These are phyloP conservation scores for Stichopus horrens DNA, from an alignment of 53 echinoderm and acorn worm genomes.

Conservation along the genomic window DNA sequence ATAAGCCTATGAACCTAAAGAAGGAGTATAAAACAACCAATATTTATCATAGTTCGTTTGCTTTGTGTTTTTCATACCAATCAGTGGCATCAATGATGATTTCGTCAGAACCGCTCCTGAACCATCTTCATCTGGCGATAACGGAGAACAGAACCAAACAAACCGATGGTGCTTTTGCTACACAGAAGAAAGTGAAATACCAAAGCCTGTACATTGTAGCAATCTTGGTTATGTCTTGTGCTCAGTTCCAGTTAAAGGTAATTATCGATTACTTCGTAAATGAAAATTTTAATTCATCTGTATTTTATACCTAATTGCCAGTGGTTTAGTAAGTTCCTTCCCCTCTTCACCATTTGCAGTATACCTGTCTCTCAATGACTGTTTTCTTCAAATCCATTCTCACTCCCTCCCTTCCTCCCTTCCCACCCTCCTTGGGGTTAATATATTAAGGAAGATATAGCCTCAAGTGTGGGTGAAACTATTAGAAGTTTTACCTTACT, in stretches of 20 bases:
- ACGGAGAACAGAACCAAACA: background rate
- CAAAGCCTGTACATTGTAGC: slow-evolving; percentile 12
- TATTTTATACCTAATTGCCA: no score
- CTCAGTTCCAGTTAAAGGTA: slow-evolving; percentile 24
- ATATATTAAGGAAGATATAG: no score
- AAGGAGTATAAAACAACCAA: no score
- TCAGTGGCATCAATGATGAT: slow-evolving; percentile 25
- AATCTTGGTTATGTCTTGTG: background rate
- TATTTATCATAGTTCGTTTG: background rate
- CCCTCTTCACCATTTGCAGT: no score
- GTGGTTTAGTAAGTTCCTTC: no score
- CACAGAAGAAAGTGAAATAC: background rate
- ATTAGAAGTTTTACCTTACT: no score
- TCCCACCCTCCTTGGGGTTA: no score
- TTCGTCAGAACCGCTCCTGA: slow-evolving; percentile 16
- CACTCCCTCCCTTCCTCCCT: no score
- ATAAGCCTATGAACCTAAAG: no score
- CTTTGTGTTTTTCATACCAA: background rate
- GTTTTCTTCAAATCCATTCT: no score
- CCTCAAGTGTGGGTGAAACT: no score
- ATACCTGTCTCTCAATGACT: no score
- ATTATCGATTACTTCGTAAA: background rate
- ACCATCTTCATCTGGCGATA: slow-evolving; percentile 5
- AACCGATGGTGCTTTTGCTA: background rate
- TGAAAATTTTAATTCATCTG: background rate